Conservation (phyloP, 2,113 vertebrate species). For the Callipepla squamata region DNA sequence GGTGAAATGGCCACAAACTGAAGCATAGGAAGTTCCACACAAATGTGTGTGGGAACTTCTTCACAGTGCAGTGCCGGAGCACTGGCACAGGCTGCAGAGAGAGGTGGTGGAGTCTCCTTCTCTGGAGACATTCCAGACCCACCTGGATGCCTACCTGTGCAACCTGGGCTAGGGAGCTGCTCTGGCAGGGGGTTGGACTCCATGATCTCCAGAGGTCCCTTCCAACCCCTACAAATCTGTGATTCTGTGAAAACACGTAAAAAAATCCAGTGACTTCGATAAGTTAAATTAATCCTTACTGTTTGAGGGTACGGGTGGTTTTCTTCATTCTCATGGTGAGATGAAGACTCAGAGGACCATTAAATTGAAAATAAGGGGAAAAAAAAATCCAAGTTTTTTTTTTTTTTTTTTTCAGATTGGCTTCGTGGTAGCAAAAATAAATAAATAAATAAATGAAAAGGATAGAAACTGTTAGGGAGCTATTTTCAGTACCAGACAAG, state of each 20-base stretch:
- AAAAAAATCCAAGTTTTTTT: neutral
- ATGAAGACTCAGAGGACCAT: conserved; percentile 1
- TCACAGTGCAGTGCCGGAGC: no score
- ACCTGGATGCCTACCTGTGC: no score
- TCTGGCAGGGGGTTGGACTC: no score
- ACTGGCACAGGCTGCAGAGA: no score
- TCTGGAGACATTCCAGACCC: no score
- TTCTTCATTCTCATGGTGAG: neutral
- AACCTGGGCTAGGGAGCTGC: no score
- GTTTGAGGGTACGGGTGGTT: neutral
- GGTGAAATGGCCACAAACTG: no score
- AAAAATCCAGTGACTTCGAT: neutral
- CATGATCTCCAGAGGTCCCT: no score
- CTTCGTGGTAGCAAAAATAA: neutral
- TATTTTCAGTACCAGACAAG: conserved; percentile 10
- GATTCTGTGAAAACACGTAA: neutral
- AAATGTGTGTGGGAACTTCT: no score
- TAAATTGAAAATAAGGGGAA: neutral
- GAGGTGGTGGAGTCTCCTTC: no score
- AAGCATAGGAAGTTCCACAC: no score
- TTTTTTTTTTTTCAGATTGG: neutral
- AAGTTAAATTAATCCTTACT: neutral
- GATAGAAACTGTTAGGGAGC: neutral
- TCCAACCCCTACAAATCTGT: no score
- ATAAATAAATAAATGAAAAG: neutral